Conservation (phyloP, 2,797 vertebrate genomes). For the Sarcoramphus papa region DNA sequence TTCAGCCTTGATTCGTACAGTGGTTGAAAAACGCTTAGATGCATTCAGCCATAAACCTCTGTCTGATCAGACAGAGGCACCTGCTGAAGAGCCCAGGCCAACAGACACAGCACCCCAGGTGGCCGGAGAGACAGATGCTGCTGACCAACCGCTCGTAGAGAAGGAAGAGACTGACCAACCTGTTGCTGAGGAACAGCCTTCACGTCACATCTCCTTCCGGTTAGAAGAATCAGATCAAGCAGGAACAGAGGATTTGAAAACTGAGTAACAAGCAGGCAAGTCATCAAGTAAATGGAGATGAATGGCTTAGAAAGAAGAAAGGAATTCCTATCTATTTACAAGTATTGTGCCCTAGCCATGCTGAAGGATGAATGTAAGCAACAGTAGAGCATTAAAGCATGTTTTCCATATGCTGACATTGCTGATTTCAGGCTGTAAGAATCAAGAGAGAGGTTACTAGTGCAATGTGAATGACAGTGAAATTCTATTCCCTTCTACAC, state of each 20-base stretch:
- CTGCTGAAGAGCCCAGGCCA: background rate
- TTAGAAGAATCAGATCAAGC: background rate
- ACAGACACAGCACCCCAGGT: background rate
- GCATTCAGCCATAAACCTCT: conserved; percentile 7
- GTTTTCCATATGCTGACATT: background rate
- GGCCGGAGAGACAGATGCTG: background rate
- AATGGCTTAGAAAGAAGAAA: background rate
- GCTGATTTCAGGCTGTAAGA: background rate
- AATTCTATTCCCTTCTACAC: background rate
- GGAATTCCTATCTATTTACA: background rate
- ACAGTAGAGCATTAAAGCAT: background rate
- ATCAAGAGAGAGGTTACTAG: background rate
- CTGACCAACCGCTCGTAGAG: background rate
- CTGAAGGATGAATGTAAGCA: background rate
- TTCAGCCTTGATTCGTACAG: conserved; percentile 82
- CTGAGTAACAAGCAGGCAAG: background rate
- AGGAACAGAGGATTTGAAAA: background rate
- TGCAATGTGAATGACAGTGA: background rate
- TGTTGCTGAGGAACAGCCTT: background rate
- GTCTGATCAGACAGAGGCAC: background rate
- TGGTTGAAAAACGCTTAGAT: conserved; percentile 68
- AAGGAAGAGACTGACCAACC: background rate
- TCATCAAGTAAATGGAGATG: background rate
- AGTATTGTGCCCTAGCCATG: background rate
- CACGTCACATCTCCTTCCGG: background rate